These are phyloP conservation scores for Podocnemis expansa DNA, from an alignment of 2,113 vertebrate genomes.

Conservation along the genomic window DNA sequence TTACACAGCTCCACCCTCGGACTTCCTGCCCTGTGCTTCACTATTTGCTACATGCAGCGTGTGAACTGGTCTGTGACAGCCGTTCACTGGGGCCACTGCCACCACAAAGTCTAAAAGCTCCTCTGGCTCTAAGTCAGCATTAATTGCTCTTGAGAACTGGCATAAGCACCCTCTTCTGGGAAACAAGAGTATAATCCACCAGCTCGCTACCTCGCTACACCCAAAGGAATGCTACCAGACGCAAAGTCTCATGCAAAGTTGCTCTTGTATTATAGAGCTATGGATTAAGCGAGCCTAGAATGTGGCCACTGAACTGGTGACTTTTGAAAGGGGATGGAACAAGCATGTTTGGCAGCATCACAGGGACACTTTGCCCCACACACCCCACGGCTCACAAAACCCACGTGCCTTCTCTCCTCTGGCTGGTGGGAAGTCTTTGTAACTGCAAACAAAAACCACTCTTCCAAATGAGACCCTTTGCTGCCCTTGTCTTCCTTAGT, in stretches of 20 bases:
- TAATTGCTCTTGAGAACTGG: not conserved
- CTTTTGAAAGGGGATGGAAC: not conserved
- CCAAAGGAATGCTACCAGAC: not conserved
- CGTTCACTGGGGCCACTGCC: not conserved
- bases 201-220: not conserved
- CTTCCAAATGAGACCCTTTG: accelerated
- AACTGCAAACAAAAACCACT: accelerated
- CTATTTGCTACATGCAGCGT: too few relatives aligned
- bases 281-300: not conserved
- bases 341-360: not conserved
- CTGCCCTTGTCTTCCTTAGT: accelerated
- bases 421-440: not conserved
- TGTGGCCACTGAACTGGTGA: not conserved
- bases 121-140: not conserved
- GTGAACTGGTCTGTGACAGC: not conserved
- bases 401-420: not conserved
- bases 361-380: not conserved
- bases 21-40: not conserved
- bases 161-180: not conserved
- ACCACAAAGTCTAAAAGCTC: not conserved
- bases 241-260: not conserved
- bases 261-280: not conserved
- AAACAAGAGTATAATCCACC: not conserved
- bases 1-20: accelerated
- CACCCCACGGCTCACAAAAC: not conserved